phyloP scores from a whole-genome alignment of 2,113 vertebrate genomes.

The Australoheros scitulus region DNA sequence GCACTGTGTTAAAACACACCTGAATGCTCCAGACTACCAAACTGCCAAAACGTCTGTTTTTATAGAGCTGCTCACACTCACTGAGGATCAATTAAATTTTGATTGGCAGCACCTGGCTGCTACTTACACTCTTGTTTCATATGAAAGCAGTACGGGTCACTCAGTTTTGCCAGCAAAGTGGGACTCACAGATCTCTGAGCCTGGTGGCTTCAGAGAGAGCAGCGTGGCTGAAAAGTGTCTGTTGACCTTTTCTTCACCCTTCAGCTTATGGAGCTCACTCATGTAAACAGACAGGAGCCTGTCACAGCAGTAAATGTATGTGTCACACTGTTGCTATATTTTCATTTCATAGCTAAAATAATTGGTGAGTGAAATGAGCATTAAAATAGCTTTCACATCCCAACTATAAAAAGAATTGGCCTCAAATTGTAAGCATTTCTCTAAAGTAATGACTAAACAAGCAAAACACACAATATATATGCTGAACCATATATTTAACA shows the following conservation, averaged over 20 bases:
- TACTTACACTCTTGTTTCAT: neutral
- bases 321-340: neutral
- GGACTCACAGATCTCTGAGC: neutral
- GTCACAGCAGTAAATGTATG: neutral
- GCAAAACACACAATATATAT: neutral
- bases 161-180: neutral
- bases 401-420: too few species aligned
- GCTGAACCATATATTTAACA: neutral
- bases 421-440: neutral
- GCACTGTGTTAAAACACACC: neutral
- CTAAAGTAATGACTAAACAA: neutral
- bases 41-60: neutral
- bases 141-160: neutral
- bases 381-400: too few species aligned
- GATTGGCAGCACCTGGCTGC: neutral
- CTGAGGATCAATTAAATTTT: neutral
- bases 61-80: fast-evolving
- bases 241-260: slow-evolving; percentile 42
- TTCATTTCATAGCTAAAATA: neutral
- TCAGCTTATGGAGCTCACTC: slow-evolving; percentile 7
- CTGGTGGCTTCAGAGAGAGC: neutral
- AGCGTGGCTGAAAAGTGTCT: slow-evolving; percentile 15
- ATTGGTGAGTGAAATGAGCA: neutral
- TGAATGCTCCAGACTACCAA: neutral
- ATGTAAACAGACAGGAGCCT: slow-evolving; percentile 8